Conservation (phyloP, 2,113 vertebrate species). For the Acinonyx jubatus region DNA sequence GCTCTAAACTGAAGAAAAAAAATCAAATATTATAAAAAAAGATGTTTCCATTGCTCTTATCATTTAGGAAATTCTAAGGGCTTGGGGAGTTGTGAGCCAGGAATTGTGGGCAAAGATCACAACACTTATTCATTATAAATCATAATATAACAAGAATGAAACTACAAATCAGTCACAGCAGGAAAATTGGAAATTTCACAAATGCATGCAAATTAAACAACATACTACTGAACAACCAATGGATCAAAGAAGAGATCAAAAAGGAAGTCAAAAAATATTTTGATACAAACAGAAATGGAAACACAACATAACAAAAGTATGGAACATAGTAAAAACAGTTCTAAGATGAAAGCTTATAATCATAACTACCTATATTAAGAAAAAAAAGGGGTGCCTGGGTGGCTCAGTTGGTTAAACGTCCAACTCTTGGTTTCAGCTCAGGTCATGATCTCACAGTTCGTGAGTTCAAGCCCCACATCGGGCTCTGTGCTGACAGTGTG, state of each 20-base stretch:
- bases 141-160: neutral
- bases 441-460: too few species aligned
- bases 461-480: too few species aligned
- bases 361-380: neutral
- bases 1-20: neutral
- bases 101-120: neutral
- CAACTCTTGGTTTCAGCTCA: too few species aligned
- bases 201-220: neutral
- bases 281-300: neutral
- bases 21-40: neutral
- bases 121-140: neutral
- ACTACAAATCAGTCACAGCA: neutral
- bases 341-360: neutral
- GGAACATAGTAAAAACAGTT: neutral
- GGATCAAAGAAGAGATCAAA: neutral
- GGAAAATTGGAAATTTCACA: neutral
- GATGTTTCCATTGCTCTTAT: neutral
- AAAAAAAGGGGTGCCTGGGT: neutral
- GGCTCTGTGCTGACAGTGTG: too few species aligned
- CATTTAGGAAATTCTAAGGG: neutral
- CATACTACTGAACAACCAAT: neutral
- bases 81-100: neutral
- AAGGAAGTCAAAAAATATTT: neutral
- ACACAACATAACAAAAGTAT: neutral
- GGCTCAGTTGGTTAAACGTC: too few species aligned